Percentiles rank a stretch among this genome's conserved stretches.
phyloP scores from a whole-genome alignment of 2,888 invertebrate species.

The Metacarcinus magister region DNA sequence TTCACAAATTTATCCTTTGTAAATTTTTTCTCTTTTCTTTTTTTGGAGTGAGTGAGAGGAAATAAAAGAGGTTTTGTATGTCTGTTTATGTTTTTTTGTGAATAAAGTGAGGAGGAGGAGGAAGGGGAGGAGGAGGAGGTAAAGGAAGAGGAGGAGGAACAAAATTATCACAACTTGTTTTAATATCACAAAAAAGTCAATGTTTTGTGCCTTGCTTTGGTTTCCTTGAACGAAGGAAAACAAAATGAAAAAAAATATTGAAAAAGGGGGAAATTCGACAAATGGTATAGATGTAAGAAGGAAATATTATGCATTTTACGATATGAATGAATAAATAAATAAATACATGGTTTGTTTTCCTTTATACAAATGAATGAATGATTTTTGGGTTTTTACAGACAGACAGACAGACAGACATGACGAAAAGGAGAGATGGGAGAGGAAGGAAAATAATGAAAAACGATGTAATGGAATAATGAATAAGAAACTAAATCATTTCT shows the following conservation, averaged over 20 bases:
- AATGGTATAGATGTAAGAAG: not conserved
- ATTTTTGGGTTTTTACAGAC: not conserved
- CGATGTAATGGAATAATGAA: not conserved
- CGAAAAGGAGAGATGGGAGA: not conserved
- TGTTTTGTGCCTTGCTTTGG: constrained; percentile 54
- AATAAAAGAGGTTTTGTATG: not conserved
- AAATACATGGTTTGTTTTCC: not conserved
- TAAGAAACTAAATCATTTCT: not conserved
- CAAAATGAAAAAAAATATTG: not conserved
- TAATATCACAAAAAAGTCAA: constrained; percentile 67
- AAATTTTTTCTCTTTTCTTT: not conserved
- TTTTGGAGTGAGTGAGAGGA: not conserved
- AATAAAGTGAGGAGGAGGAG: not conserved
- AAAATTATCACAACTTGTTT: constrained; percentile 63
- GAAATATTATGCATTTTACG: not conserved
- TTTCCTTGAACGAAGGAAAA: not conserved
- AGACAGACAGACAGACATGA: not conserved
- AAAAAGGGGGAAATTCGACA: not conserved
- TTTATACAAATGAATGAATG: not conserved
- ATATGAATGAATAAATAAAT: not conserved
- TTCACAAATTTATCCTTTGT: not conserved
- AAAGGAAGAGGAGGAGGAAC: not conserved
- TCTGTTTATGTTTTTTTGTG: not conserved
- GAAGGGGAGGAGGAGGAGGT: not conserved
- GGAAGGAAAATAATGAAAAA: not conserved